phyloP scores from a whole-genome alignment of 2,797 vertebrate genomes.

The Tenualosa thibaudeaui region DNA sequence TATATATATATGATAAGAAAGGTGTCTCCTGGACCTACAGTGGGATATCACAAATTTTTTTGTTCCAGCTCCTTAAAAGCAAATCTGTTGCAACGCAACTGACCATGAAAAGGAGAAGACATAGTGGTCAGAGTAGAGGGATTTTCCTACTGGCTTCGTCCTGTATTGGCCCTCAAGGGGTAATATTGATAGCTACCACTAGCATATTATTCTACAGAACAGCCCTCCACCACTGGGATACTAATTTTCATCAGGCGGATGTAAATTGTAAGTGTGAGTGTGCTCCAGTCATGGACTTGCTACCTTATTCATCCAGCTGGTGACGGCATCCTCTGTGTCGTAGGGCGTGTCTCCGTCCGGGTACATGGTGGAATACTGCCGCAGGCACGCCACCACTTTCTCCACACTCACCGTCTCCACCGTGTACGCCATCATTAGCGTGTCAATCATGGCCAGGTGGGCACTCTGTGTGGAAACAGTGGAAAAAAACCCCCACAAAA shows the following conservation, averaged over 20 bases:
- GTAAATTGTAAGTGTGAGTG: neutral
- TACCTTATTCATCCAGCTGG: conserved; percentile 98
- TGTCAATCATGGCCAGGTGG: conserved; percentile 94
- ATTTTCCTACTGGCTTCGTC: neutral
- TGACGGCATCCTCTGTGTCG: conserved; percentile 90
- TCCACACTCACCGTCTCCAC: conserved; percentile 89
- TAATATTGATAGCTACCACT: neutral
- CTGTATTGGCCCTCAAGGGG: neutral
- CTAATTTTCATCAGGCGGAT: neutral
- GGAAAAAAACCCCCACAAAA: conserved; percentile 33
- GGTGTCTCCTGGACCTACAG: neutral
- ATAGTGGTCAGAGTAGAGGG: neutral
- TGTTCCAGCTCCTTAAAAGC: neutral
- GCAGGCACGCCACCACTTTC: conserved; percentile 85
- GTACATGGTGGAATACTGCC: conserved; percentile 82
- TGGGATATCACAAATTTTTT: neutral
- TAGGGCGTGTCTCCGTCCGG: conserved; percentile 87
- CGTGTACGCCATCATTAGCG: conserved; percentile 94
- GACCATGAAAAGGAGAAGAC: neutral
- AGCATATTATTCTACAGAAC: too few species aligned
- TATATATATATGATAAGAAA: neutral
- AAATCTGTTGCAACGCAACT: neutral
- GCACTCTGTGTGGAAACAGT: conserved; percentile 76
- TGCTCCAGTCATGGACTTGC: neutral
- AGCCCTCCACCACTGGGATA: neutral